phyloP scores from a whole-genome alignment of 2,113 vertebrate species.

The Echinops telfairi region DNA sequence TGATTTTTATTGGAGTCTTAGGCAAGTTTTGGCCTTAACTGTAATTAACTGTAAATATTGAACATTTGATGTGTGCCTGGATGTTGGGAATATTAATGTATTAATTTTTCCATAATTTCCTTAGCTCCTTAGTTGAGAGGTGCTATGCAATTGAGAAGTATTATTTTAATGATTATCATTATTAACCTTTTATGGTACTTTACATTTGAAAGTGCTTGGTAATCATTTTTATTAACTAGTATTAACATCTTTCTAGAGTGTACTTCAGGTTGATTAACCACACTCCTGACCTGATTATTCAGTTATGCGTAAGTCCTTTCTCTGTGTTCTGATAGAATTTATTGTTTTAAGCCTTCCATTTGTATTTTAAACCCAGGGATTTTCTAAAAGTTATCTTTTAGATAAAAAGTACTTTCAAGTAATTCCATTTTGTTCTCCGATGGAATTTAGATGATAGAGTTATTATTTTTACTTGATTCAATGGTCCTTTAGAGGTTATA shows the following conservation, averaged over 20 bases:
- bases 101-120: background rate
- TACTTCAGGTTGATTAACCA: conserved; percentile 51
- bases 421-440: conserved; percentile 46
- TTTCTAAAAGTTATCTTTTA: conserved; percentile 56
- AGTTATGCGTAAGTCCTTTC: conserved; percentile 13
- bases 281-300: conserved; percentile 38
- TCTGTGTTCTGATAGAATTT: conserved; percentile 34
- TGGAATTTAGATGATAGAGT: conserved; percentile 33
- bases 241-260: conserved; percentile 44
- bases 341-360: conserved; percentile 36
- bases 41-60: conserved; percentile 22
- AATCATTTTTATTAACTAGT: conserved; percentile 51
- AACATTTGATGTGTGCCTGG: background rate
- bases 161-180: background rate
- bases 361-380: conserved; percentile 54
- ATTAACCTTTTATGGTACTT: conserved; percentile 29
- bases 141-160: background rate
- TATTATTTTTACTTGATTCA: conserved; percentile 57
- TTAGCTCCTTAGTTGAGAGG: background rate
- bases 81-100: background rate
- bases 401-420: conserved; percentile 53
- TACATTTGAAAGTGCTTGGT: conserved; percentile 35
- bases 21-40: too few species aligned
- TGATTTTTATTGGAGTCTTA: background rate
- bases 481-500: conserved; percentile 7